Base-by-base conservation (phyloP, 2,113 vertebrate species). In the Boulengeromyrus knoepffleri region DNA sequence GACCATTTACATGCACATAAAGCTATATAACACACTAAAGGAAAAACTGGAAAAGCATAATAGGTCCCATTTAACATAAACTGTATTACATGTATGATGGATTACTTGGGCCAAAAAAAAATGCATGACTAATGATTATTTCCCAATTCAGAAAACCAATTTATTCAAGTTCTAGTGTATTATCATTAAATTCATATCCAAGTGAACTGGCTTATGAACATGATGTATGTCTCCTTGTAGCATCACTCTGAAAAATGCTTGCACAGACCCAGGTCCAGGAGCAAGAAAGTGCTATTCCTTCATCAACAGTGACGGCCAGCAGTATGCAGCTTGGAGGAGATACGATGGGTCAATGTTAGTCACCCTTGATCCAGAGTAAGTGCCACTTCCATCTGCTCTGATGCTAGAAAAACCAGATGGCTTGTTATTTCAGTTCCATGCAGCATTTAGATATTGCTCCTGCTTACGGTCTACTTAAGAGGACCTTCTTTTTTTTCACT, bases 291-390 rank as follows among this genome's bases (percentile, higher is more conserved):
- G 89, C 31, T 83, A 91, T 83, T 66, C 87, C 84, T 87, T 90
- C 47, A 52, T 89, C 62, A 45, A 85, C 52, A 87, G 52, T 62
- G 88, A 90, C 9, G 89, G 90, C 45, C 87, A 62, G 1, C 93
- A 92, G 85, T 95, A 92, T 85, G 85, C 94, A 92, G 93, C 96
- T 90, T 92, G 91, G 91, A 95, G 94, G 93, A 96, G 96, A 91
- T 96, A 96, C 58, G 95, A 95, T 91, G 93, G 95, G 92, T 95
- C 94, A 90, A 90, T 93, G 3, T 92, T 90, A 92, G 24, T 58
- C 7, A 92, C 90, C 85, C 91, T 95, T 62, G 89, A 88, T n/a
- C 94, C 95, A 91, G 24, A 93, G 97, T 97, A 96, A 97, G 97
- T 97, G 66, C 19, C 3, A 46, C 42, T 47, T 21, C 21, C n/a